Base-by-base conservation (phyloP, 2,888 invertebrate genomes). In the Pediacus dermestoides region DNA sequence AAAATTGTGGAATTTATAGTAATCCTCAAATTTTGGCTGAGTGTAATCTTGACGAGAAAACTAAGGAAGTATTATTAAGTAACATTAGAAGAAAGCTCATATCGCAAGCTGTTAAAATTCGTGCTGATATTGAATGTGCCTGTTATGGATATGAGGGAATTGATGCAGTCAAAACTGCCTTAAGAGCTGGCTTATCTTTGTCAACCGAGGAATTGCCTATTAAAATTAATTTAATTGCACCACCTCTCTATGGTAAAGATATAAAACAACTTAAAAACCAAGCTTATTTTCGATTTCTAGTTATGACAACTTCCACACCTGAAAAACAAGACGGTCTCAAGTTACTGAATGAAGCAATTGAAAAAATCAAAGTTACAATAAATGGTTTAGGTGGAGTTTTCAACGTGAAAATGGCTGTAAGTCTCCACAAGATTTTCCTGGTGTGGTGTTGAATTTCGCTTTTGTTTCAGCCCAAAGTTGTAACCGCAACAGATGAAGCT, bases 81-180 rank as follows among this genome's bases (percentile, higher is more conserved):
- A 96, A 99, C 67, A 99, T 99, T 53, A 90, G 91, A 68, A 80
- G 95, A 52, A 92, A 96, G 68, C 74, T 99, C 37, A 96, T 96
- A 12, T 95, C 96, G 3, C 97, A 99, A 68, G 88, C 91, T n/a
- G 90, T 93, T 1, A 94, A 94, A 75, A 92, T 94, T 47, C 77
- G 94, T 50, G 88, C 93, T 8, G 91, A 91, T 68, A 85, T 95
- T 57, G 90, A 93, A 69, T 92, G 93, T 51, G 88, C 91, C 0
- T 94, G 94, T 68, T 95, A 92, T 59, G 89, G 91, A 1, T 99
- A 97, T 62, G 97, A 99, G 68, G 99, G 99, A 15, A 96, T 99
- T 50, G 97, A 99, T 72, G 99, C 99, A 2, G 96, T 99, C 0
- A 94, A 99, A 67, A 76, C 85, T 26, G 93, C 99, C 0, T 72